Percentiles rank a stretch among this genome's conserved stretches.
Evolutionary conservation across 1,140 invertebrate species (phyloP).

Genomic region (Cyclina sinensis): DNA sequence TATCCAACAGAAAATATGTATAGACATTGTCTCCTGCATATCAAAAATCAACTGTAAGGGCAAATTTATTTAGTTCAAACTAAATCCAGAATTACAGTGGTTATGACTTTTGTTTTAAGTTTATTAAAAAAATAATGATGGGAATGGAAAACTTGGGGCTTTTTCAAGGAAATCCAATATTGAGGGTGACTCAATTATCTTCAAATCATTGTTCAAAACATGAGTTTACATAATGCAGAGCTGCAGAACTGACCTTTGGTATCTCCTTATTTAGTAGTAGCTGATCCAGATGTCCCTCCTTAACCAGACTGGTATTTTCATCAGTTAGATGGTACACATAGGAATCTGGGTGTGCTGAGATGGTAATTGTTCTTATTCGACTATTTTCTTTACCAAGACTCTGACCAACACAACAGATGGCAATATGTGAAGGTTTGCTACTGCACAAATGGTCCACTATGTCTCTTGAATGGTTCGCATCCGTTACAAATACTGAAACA

Average conservation of each 20-base stretch:
- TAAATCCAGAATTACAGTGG: too few relatives aligned
- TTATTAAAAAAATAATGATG: too few relatives aligned
- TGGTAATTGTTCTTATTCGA: not conserved
- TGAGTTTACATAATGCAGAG: not conserved
- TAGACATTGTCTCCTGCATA: too few relatives aligned
- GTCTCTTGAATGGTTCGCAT: not conserved
- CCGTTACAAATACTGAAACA: not conserved
- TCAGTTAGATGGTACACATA: constrained; percentile 37
- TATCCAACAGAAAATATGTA: too few relatives aligned
- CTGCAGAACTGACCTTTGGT: not conserved
- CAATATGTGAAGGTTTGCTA: not conserved
- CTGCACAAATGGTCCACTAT: constrained; percentile 7
- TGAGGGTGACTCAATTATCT: not conserved
- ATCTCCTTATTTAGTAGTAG: constrained; percentile 16
- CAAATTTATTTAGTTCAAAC: too few relatives aligned
- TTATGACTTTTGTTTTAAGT: too few relatives aligned
- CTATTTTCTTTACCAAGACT: not conserved
- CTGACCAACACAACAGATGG: constrained; percentile 39
- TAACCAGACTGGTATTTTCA: not conserved
- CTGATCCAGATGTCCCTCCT: constrained; percentile 27
- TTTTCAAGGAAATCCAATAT: too few relatives aligned
- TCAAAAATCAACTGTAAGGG: too few relatives aligned
- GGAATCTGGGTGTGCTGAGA: constrained; percentile 2
- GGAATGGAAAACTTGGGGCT: too few relatives aligned
- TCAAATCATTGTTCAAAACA: not conserved